phyloP scores from a whole-genome alignment of 2,113 vertebrate species.

The Erpornis zantholeuca region DNA sequence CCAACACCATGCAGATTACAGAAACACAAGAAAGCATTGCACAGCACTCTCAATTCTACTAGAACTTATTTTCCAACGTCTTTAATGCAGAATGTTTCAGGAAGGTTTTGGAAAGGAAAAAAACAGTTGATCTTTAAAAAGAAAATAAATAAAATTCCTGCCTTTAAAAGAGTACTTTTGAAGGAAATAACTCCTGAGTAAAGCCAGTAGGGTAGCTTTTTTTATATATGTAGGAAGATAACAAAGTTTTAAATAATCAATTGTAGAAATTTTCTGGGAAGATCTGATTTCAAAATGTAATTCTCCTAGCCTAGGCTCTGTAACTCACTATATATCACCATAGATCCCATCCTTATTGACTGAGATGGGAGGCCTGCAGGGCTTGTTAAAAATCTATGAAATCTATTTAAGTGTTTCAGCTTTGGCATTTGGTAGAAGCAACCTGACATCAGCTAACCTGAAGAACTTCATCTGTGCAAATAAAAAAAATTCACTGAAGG shows the following conservation, averaged over 20 bases:
- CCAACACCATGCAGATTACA: background rate
- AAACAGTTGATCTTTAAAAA: background rate
- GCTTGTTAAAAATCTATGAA: conserved; percentile 7
- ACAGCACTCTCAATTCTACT: background rate
- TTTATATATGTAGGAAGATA: background rate
- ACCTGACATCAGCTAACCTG: background rate
- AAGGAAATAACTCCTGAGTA: background rate
- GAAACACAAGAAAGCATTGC: background rate
- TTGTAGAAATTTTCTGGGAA: background rate
- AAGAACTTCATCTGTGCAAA: background rate
- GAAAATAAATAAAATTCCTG: no score
- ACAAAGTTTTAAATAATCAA: conserved; percentile 24
- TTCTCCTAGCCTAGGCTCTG: background rate
- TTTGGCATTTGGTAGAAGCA: conserved; percentile 3
- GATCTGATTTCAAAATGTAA: conserved; percentile 9
- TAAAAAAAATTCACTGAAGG: background rate
- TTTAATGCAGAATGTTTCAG: background rate
- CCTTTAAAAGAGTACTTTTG: background rate
- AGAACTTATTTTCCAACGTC: background rate
- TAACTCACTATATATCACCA: conserved; percentile 19
- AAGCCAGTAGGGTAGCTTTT: background rate
- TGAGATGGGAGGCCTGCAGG: background rate
- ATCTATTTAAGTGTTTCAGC: background rate
- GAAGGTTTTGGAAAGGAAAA: background rate
- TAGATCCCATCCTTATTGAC: background rate